These are phyloP conservation scores for Adineta ricciae DNA, from an alignment of 2,888 invertebrate species.

Conservation along the genomic window DNA sequence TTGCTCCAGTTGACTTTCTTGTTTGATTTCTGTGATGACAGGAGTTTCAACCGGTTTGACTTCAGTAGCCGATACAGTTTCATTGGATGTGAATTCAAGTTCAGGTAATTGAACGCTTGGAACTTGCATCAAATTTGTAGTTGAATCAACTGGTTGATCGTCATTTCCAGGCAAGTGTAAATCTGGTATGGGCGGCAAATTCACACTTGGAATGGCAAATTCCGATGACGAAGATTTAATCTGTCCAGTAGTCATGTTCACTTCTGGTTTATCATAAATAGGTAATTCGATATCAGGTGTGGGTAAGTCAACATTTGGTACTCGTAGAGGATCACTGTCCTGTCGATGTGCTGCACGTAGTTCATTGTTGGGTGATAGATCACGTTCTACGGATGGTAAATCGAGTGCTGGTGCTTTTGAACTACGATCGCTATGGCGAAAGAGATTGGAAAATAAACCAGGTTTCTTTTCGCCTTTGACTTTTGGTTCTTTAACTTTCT, in stretches of 20 bases:
- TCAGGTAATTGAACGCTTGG: neutral
- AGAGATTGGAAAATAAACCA: neutral
- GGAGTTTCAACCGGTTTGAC: neutral
- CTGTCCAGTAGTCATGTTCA: neutral
- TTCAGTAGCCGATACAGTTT: neutral
- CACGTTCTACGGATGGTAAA: neutral
- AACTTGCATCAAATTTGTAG: neutral
- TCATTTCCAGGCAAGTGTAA: neutral
- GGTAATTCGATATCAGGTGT: neutral
- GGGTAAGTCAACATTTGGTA: neutral
- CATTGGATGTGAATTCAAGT: neutral
- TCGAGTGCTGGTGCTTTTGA: neutral
- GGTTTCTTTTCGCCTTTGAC: neutral
- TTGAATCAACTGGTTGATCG: neutral
- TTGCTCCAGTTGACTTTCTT: too few relatives aligned
- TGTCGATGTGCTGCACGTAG: neutral
- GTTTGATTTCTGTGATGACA: neutral
- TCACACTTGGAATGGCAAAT: neutral
- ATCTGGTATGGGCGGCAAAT: neutral
- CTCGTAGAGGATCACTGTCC: neutral
- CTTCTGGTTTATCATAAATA: neutral
- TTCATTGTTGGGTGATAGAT: neutral
- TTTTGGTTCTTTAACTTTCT: neutral
- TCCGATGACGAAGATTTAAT: neutral
- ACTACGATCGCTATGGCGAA: neutral